A percentile compares a stretch with the other conserved stretches of the same genome.
These are phyloP conservation scores for Paedocypris sp. DNA, from an alignment of 2,113 vertebrate species.

Conservation along the genomic window DNA sequence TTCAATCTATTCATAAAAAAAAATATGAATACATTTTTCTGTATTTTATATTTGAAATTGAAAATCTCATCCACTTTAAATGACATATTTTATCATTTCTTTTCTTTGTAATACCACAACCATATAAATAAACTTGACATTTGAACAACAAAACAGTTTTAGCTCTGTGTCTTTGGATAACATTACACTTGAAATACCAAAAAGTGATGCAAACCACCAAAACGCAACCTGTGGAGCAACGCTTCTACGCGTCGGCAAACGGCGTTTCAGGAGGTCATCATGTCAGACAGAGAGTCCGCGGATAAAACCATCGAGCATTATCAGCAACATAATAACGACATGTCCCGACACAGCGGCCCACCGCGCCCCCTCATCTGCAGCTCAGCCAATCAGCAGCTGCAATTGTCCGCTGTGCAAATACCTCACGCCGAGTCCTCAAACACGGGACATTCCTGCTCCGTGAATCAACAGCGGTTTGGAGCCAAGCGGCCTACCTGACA, in stretches of 20 bases:
- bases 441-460: conserved; percentile 27
- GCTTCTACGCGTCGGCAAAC: not conserved
- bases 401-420: conserved; percentile 9
- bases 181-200: not conserved
- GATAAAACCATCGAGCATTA: not conserved
- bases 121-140: no score
- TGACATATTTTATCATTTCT: no score
- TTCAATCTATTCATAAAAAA: no score
- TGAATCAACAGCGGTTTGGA: conserved; percentile 30
- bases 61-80: no score
- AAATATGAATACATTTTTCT: no score
- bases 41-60: no score
- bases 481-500: conserved; percentile 15
- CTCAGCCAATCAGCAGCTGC: not conserved
- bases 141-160: conserved; percentile 23
- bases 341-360: not conserved
- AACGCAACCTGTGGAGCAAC: not conserved
- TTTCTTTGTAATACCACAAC: no score
- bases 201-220: not conserved
- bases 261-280: not conserved
- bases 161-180: not conserved
- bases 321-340: not conserved
- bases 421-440: not conserved
- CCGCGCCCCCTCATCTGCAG: not conserved
- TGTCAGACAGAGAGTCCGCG: not conserved